phyloP scores from a whole-genome alignment of 1,140 invertebrate species.

The Homalodisca vitripennis region DNA sequence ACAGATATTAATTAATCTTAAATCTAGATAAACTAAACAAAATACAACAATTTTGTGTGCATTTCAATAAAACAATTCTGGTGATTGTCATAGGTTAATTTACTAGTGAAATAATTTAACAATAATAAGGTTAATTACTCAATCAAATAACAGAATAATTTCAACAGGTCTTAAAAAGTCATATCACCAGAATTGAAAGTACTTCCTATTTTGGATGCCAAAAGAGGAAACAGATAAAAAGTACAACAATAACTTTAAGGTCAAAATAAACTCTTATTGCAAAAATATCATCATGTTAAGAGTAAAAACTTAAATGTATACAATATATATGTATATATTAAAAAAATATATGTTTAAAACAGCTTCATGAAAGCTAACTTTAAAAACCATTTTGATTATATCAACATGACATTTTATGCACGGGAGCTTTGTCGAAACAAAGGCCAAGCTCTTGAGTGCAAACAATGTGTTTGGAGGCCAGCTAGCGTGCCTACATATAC shows the following conservation, averaged over 20 bases:
- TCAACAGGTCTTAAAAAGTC: no score
- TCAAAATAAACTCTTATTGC: no score
- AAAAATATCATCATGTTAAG: no score
- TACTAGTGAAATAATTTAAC: no score
- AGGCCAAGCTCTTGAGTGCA: no score
- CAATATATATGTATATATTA: conserved; percentile 13
- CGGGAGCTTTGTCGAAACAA: no score
- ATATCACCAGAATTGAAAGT: not conserved
- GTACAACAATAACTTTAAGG: no score
- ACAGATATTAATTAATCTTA: no score
- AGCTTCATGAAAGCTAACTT: conserved; percentile 28
- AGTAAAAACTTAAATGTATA: not conserved
- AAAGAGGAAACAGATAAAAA: conserved; percentile 15
- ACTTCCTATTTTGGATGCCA: conserved; percentile 26
- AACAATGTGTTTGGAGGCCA: conserved; percentile 47
- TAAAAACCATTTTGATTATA: conserved; percentile 32
- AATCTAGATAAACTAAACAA: not conserved
- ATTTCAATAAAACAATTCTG: not conserved
- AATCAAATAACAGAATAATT: no score
- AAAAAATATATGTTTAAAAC: conserved; percentile 22
- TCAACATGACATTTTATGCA: conserved; percentile 27
- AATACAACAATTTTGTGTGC: not conserved
- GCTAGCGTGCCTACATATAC: conserved; percentile 30
- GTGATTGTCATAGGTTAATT: not conserved
- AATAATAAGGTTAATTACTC: no score